Evolutionary conservation across 2,797 vertebrate genomes (phyloP), one percentile per base, ranked within the genome.

Genomic region (Morus bassanus): DNA sequence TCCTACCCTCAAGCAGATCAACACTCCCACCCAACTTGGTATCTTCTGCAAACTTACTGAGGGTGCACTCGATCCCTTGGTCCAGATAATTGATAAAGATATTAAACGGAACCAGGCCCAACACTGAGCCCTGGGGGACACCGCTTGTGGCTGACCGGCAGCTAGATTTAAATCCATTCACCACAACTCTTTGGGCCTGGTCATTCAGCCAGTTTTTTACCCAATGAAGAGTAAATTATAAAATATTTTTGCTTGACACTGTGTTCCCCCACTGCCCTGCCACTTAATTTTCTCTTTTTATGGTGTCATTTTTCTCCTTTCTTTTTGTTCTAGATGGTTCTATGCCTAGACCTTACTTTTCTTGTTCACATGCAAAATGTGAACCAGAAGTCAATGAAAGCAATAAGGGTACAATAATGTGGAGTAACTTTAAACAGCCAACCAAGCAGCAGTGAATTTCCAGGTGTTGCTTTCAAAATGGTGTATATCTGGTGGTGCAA

Each of bases 201-300:
- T 16, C 43, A 18, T 45, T 16, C 43, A 45, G 43, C 17, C 43
- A 45, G 43, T 45, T 45, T 45, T 45, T 45, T 45, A 18, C 43
- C 43, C 17, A 45, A 45, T 18, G 43, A 45, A 45, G 43, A 18
- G 17, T 41, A 14, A 6, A 14, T 41, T 45, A 45, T 45, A 18
- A 17, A 68, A 30, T 39, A 21, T 16, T 67, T 67, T 57, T 86
- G 18, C n/a, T 59, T 4, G 30, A 33, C 7, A 17, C 16, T 19
- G 37, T 41, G 14, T 28, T 46, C 4, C 1, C 11, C 11, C 18
- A 7, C 10, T 22, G 3, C 10, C 10, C 12, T 7, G 13, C 8
- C 1, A 2, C 19, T 24, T 13, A 41, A 25, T 31, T 39, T 54
- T 67, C 11, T 48, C 7, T 69, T 83, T 77, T 51, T 61, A 31